phyloP scores from a whole-genome alignment of 2,113 vertebrate species.

The Hystrix brachyura region DNA sequence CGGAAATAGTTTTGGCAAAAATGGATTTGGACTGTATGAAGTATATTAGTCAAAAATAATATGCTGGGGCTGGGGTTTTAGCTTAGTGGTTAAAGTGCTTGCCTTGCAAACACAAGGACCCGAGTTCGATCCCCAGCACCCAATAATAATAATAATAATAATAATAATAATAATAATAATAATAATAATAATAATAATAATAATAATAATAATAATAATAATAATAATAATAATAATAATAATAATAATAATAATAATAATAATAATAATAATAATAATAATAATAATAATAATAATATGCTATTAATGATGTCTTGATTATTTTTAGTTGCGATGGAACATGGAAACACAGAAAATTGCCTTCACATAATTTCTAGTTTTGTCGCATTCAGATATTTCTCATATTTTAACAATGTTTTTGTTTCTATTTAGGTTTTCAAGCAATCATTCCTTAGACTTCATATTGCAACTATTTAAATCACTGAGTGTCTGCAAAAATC shows the following conservation, averaged over 20 bases:
- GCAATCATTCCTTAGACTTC: background rate
- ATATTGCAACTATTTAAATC: background rate
- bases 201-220: background rate
- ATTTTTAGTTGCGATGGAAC: background rate
- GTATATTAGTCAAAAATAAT: background rate
- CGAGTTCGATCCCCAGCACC: no score
- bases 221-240: background rate
- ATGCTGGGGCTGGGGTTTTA: no score
- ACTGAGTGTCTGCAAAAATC: background rate
- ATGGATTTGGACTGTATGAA: background rate
- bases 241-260: background rate
- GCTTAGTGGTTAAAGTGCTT: no score
- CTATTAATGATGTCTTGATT: background rate
- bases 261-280: background rate
- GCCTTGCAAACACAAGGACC: no score
- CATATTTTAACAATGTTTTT: background rate
- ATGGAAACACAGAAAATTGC: background rate
- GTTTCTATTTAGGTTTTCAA: background rate
- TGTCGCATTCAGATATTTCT: background rate
- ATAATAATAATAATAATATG: background rate
- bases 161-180: background rate
- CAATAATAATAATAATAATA: background rate
- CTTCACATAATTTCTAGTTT: background rate
- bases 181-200: background rate
- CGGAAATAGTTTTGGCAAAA: background rate